Base-by-base conservation (phyloP, 2,888 invertebrate genomes). In the Agrochola lychnidis region DNA sequence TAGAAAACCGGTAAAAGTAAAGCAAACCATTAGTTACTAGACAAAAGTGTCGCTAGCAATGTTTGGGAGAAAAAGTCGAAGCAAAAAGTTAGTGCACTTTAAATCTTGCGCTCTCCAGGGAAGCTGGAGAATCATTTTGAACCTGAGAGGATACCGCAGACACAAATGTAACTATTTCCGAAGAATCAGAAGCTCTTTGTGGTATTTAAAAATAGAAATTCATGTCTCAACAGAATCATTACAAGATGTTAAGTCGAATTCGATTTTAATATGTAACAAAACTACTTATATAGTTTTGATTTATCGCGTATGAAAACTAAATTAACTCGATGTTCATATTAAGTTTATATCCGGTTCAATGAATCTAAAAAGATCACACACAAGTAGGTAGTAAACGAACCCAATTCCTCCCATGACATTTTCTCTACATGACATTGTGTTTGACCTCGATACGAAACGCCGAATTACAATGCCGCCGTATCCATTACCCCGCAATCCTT, bases 401-500 rank as follows among this genome's bases (percentile, higher is more conserved):
- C 45, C 61, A 70, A 69, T 78, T 63, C 57, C 70, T 73, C 48
- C 67, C 67, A 67, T 73, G 67, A 76, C 62, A 62, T 66, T 66
- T 48, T 53, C 56, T 62, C 40, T 53, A 70, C 83, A 86, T 70
- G 73, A 71, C 79, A 78, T 71, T 83, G 83, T 63, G 40, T 86
- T 64, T 73, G 79, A 73, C 71, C 73, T 71, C 79, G 53, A 86
- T 74, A 59, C 69, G 42, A 66, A 53, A 48, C 45, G 64, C 53
- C 12, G 51, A 56, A 73, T 73, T 79, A 86, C 87, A 86, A 83
- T 72, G 62, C 71, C 69, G 57, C 36, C 63, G 73, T 86, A 86
- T 86, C 86, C 71, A 86, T 83, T 78, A 78, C 79, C 57, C 30
- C 69, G 14, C 73, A 83, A 82, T 78, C 79, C 83, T 83, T 86